Conservation (phyloP, 2,888 invertebrate species). For the Lepeophtheirus nordmannii region DNA sequence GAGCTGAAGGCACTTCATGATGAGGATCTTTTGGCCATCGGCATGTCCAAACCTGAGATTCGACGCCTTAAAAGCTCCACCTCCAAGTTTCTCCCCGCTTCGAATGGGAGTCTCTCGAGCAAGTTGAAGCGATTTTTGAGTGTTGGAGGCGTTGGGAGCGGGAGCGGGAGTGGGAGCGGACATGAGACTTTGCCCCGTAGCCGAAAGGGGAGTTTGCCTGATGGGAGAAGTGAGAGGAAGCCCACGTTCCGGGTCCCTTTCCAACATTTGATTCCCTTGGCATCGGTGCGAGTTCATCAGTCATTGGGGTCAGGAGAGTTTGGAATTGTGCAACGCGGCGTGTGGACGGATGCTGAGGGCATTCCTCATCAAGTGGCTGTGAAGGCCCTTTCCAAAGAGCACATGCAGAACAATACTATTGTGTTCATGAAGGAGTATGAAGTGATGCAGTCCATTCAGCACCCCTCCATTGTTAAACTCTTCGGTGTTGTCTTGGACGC, state of each 20-base stretch:
- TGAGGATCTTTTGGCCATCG: slow-evolving; percentile 75
- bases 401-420: slow-evolving; percentile 87
- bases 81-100: slow-evolving; percentile 35
- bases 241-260: slow-evolving; percentile 46
- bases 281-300: slow-evolving; percentile 80
- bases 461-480: slow-evolving; percentile 87
- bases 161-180: background rate
- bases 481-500: slow-evolving; percentile 92
- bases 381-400: slow-evolving; percentile 82
- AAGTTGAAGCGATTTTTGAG: background rate
- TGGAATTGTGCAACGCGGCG: slow-evolving; percentile 92
- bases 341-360: slow-evolving; percentile 79
- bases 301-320: slow-evolving; percentile 93
- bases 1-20: slow-evolving; percentile 87
- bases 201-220: background rate
- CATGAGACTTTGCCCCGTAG: background rate
- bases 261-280: slow-evolving; percentile 75
- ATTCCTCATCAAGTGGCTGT: slow-evolving; percentile 67
- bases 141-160: background rate
- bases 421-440: slow-evolving; percentile 96
- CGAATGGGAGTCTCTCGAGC: background rate
- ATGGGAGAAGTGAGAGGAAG: background rate
- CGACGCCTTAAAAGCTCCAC: slow-evolving; percentile 82
- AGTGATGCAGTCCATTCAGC: slow-evolving; percentile 94
- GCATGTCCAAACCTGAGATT: slow-evolving; percentile 87